These are phyloP conservation scores for Panopea generosa DNA, from an alignment of 2,888 invertebrate genomes.

Conservation along the genomic window DNA sequence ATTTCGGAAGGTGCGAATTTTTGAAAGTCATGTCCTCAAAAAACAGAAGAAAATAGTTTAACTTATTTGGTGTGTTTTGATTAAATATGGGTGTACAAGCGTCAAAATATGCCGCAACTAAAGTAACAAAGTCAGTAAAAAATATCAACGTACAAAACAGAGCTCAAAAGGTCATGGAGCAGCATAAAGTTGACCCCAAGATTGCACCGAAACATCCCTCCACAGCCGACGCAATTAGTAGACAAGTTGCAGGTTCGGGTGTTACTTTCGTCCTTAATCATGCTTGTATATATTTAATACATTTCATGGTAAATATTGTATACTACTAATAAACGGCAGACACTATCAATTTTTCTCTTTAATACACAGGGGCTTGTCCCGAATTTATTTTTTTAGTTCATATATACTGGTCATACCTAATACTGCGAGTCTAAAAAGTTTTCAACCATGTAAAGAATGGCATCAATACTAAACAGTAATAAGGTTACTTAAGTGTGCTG, in stretches of 20 bases:
- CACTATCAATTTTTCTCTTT: too few relatives aligned
- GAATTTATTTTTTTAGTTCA: too few relatives aligned
- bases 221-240: conserved; percentile 10
- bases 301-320: too few relatives aligned
- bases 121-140: conserved; percentile 52
- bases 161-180: conserved; percentile 70
- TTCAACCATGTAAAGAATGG: too few relatives aligned
- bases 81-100: conserved; percentile 33
- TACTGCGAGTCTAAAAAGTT: too few relatives aligned
- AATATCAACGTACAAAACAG: conserved; percentile 75
- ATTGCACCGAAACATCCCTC: conserved; percentile 35
- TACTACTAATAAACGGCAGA: too few relatives aligned
- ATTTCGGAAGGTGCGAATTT: neutral
- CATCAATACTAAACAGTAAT: too few relatives aligned
- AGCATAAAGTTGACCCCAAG: conserved; percentile 36
- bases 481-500: too few relatives aligned
- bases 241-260: conserved; percentile 24
- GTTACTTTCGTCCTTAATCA: too few relatives aligned
- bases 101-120: conserved; percentile 25
- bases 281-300: too few relatives aligned
- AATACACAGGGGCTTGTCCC: too few relatives aligned
- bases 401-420: too few relatives aligned
- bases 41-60: neutral
- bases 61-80: neutral
- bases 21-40: conserved; percentile 8